Conservation (phyloP, 2,888 invertebrate species). For the Leucophenga montana region DNA sequence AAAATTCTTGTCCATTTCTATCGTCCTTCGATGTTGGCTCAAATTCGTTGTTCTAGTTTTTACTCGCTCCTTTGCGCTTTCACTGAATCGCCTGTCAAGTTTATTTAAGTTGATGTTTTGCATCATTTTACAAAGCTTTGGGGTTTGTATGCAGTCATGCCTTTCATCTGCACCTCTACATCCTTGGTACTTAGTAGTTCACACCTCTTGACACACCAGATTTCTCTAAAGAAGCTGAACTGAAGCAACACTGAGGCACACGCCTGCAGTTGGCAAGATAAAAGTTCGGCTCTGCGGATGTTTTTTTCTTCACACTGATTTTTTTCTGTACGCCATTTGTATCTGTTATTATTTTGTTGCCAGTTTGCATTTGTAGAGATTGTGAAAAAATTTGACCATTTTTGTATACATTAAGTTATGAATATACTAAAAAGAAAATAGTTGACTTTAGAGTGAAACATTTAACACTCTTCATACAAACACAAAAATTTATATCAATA, state of each 20-base stretch:
- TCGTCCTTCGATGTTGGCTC: background rate
- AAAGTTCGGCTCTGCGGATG: constrained; percentile 17
- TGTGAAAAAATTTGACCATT: constrained; percentile 12
- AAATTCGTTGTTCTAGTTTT: constrained; percentile 1
- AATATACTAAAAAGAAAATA: too few species aligned
- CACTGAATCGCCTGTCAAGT: constrained; percentile 4
- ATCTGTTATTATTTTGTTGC: background rate
- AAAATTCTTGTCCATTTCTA: background rate
- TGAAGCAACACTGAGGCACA: background rate
- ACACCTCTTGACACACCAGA: too few species aligned
- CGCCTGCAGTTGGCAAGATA: constrained; percentile 32
- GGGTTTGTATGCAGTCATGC: constrained; percentile 2
- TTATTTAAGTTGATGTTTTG: constrained; percentile 25
- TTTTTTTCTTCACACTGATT: background rate
- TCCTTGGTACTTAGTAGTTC: too few species aligned
- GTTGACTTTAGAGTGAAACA: too few species aligned
- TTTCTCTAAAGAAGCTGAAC: too few species aligned
- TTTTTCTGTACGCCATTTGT: background rate
- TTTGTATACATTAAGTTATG: too few species aligned
- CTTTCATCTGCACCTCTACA: background rate
- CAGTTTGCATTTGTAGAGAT: background rate
- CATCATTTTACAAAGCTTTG: constrained; percentile 23
- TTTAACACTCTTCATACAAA: too few species aligned
- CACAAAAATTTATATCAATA: too few species aligned
- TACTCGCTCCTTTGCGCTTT: background rate